Evolutionary conservation across 2,113 vertebrate species (phyloP).

Genomic region (Nicator chloris): DNA sequence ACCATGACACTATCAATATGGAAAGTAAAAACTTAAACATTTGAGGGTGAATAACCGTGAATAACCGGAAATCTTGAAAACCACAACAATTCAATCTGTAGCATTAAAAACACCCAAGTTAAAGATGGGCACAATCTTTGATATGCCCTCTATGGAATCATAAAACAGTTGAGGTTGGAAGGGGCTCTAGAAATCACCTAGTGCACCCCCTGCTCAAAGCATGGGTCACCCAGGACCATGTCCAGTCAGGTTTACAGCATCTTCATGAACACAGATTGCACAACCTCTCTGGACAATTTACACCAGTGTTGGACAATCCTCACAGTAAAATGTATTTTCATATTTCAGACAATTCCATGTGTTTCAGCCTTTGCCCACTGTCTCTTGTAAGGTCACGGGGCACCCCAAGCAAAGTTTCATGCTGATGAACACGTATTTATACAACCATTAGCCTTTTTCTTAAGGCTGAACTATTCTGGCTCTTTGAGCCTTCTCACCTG

Average conservation of each 20-base stretch:
- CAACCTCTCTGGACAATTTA: neutral
- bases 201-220: neutral
- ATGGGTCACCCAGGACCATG: neutral
- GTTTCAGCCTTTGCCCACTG: neutral
- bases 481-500: neutral
- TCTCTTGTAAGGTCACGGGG: rapidly evolving
- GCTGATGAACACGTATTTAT: neutral
- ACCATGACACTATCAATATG: neutral
- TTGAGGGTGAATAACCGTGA: neutral
- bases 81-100: neutral
- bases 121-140: neutral
- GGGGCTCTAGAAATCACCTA: neutral
- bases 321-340: neutral
- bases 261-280: neutral
- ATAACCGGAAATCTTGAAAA: no score
- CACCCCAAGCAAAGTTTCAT: neutral
- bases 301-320: neutral
- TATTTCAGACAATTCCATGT: neutral
- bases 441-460: neutral
- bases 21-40: neutral
- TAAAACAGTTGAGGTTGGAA: neutral
- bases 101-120: neutral
- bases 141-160: neutral
- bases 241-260: neutral
- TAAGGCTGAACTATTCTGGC: neutral